Base-by-base conservation (phyloP, 2,113 vertebrate genomes). In the Phyllopteryx taeniolatus region DNA sequence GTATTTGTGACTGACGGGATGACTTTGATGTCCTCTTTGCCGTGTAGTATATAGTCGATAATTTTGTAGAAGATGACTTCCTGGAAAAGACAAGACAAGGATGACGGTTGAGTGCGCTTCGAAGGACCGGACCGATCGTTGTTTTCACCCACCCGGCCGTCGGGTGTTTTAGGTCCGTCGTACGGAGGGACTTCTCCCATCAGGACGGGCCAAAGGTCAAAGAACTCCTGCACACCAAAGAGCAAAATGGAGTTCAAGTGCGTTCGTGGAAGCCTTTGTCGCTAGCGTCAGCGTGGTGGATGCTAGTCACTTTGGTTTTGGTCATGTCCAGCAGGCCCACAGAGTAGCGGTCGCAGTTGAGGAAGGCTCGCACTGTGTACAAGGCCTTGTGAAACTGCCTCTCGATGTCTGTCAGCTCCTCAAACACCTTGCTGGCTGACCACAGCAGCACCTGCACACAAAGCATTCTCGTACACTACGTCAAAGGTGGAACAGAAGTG, bases 401-500 rank as follows among this genome's bases (percentile, higher is more conserved):
- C 83, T 94, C 93, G 1, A 94, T 94, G 86, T 94, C 93, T 0
- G 93, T 94, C 75, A 94, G 87, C 84, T 94, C 93, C 67, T 94
- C 93, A 73, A 94, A 94, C 77, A 94, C 93, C 79, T 94, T 94
- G 85, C 93, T 94, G 89, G 93, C 93, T 19, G 93, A 94, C 93
- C 93, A 94, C 72, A 94, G 88, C 78, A 94, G 83, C 61, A 94
- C 91, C 93, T 94, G 82, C 2, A 66, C 2, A n/a, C 12, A 27
- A 35, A 10, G 54, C 17, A 19, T 53, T 53, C 15, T 53, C 20
- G 49, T 53, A 12, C 15, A 53, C 6, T 53, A 39, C 2, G 4
- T 5, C 0, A 5, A 53, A 53, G 20, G 49, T 53, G 15, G 15
- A 20, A 53, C 2, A 53, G 19, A 15, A 53, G 12, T 49, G 3